A percentile compares a stretch with the other conserved stretches of the same genome.
Conservation (phyloP, 1,140 invertebrate species). For the Cydia amplana region DNA sequence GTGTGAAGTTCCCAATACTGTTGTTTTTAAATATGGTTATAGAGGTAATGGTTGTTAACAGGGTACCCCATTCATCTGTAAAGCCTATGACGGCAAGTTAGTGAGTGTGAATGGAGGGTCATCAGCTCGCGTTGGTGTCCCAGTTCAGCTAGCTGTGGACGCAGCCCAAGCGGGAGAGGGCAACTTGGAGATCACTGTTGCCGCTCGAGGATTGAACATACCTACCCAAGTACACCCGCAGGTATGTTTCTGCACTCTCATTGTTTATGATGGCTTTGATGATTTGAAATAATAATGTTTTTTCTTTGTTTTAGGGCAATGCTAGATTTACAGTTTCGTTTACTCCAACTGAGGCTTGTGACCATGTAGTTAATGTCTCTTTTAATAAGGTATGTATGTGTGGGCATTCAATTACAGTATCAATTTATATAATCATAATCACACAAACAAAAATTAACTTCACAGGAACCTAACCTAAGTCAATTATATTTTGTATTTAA, state of each 20-base stretch:
- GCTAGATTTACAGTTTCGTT: constrained; percentile 96
- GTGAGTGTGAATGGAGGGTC: constrained; percentile 90
- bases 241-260: constrained; percentile 79
- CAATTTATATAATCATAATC: too few species aligned
- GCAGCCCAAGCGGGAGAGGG: constrained; percentile 98
- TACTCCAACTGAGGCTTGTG: constrained; percentile 94
- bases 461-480: too few species aligned
- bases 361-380: constrained; percentile 97
- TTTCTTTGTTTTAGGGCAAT: constrained; percentile 77
- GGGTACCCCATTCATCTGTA: constrained; percentile 95
- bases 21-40: too few species aligned
- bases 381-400: constrained; percentile 91
- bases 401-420: too few species aligned
- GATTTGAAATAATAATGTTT: constrained; percentile 33
- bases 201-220: constrained; percentile 94
- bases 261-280: not conserved
- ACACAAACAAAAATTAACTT: too few species aligned
- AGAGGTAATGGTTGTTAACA: constrained; percentile 64
- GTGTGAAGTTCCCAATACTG: too few species aligned
- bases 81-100: constrained; percentile 95
- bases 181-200: constrained; percentile 98
- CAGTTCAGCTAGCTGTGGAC: constrained; percentile 96
- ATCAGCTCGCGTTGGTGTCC: constrained; percentile 90
- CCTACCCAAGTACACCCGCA: constrained; percentile 98
- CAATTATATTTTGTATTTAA: too few species aligned